These are phyloP conservation scores for Galaxias olidus DNA, from an alignment of 2,797 vertebrate species.

Conservation along the genomic window DNA sequence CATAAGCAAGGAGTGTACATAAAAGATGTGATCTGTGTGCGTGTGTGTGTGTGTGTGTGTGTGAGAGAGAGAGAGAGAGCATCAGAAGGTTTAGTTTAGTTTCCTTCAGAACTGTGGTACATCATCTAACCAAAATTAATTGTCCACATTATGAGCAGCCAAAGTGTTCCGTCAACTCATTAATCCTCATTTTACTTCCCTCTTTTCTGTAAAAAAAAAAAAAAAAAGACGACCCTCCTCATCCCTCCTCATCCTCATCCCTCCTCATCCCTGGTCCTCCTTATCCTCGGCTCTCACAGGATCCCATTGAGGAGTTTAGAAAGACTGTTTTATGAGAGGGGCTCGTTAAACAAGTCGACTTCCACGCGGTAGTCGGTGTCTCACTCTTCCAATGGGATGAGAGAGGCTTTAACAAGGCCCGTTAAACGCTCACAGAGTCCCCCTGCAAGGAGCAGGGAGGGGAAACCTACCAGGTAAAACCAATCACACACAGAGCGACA, in stretches of 20 bases:
- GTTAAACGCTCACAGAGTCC: slow-evolving; percentile 32
- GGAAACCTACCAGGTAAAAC: slow-evolving; percentile 14
- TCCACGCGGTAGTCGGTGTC: slow-evolving; percentile 19
- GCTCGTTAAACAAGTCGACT: slow-evolving; percentile 5
- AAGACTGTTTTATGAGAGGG: slow-evolving; percentile 3
- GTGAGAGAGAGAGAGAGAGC: no score
- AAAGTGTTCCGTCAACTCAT: slow-evolving; percentile 23
- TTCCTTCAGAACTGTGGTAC: no score
- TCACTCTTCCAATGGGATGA: slow-evolving; percentile 31
- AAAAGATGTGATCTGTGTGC: no score
- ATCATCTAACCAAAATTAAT: slow-evolving; percentile 13
- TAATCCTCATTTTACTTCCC: slow-evolving; percentile 16
- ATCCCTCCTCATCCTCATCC: no score
- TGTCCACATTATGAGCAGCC: slow-evolving; percentile 9
- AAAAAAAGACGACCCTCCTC: no score
- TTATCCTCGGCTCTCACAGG: no score
- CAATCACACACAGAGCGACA: slow-evolving; percentile 31
- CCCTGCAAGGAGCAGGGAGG: slow-evolving; percentile 18
- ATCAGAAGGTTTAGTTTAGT: no score
- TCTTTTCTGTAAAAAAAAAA: not conserved
- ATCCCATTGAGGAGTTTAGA: slow-evolving; percentile 10
- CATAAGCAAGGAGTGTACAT: no score
- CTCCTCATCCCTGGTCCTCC: no score
- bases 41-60: no score
- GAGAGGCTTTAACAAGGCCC: slow-evolving; percentile 17